Base-by-base conservation (phyloP, 2,888 invertebrate species). In the Dasypolia templi region DNA sequence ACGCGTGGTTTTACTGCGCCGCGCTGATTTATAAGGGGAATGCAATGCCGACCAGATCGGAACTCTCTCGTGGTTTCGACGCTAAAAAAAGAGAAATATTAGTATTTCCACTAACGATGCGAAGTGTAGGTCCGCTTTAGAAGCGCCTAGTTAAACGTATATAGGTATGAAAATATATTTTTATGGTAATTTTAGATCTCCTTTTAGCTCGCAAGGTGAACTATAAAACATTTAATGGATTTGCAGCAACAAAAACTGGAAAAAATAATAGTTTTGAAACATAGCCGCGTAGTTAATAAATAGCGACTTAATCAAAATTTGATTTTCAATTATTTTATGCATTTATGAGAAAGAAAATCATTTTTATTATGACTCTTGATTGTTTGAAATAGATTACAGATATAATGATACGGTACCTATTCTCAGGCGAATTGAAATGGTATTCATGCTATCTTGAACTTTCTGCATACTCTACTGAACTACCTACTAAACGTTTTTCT, bases 1-100 rank as follows among this genome's bases (percentile, higher is more conserved):
- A 72, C 46, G 66, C 63, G 22, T 59, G 58, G 81, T 84, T 87
- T 88, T 84, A 89, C 85, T 81, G 81, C 81, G 53, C 44, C 35
- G 19, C 66, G 42, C 61, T 88, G 86, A 89, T 89, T 89, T 89
- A 87, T 86, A 85, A 75, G 79, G 58, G 53, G 75, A 75, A 71
- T 62, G 56, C 61, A 59, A 67, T 42, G 29, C 81, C 46, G 66
- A 61, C 64, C 49, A 63, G 67, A 68, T 59, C 71, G 64, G 63
- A 64, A 72, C 59, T 72, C 68, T 83, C 75, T 68, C 64, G 65
- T 62, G 69, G 55, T 82, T 82, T 76, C 56, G 56, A 79, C 64
- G 73, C 70, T 81, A 70, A 67, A 80, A 82, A 75, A 83, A 82
- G 71, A 85, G 66, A 85, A 82, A 72, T 82, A 74, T 81, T 79